Evolutionary conservation across 2,797 vertebrate species (phyloP).

Genomic region (Betta splendens): DNA sequence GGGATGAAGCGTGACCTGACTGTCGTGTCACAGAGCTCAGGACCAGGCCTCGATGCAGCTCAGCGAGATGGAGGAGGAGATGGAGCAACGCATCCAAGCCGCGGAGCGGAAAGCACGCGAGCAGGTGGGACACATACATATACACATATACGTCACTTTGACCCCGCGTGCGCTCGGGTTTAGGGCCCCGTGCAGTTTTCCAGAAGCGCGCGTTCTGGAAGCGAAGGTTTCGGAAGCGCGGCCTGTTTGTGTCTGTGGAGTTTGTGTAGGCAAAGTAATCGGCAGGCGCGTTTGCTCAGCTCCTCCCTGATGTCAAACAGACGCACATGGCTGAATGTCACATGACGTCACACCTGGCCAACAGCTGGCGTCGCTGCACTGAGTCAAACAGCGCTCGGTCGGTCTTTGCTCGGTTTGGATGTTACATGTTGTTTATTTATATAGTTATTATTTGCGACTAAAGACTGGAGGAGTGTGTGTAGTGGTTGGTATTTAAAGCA

Average conservation of each 20-base stretch:
- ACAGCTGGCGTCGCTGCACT: conserved; percentile 31
- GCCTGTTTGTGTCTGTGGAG: conserved; percentile 17
- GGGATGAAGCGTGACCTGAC: no score
- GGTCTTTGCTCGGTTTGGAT: no score
- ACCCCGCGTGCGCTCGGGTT: no score
- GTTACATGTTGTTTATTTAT: no score
- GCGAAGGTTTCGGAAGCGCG: background rate
- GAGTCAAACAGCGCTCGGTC: conserved; percentile 35
- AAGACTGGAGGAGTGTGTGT: no score
- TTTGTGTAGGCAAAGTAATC: conserved; percentile 39
- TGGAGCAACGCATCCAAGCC: conserved; percentile 94
- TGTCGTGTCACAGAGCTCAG: conserved; percentile 84
- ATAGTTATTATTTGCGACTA: no score
- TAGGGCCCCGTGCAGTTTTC: no score
- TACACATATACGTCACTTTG: no score
- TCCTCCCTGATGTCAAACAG: conserved; percentile 74
- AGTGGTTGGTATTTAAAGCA: no score
- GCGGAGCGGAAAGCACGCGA: conserved; percentile 86
- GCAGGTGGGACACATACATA: conserved; percentile 89
- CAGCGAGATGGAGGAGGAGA: conserved; percentile 96
- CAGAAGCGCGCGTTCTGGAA: no score
- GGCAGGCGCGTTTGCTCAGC: conserved; percentile 44
- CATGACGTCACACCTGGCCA: conserved; percentile 52
- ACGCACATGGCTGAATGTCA: conserved; percentile 30
- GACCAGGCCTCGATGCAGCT: conserved; percentile 94